These are phyloP conservation scores for Drosophila orena DNA, from an alignment of 1,140 invertebrate species.

Conservation along the genomic window DNA sequence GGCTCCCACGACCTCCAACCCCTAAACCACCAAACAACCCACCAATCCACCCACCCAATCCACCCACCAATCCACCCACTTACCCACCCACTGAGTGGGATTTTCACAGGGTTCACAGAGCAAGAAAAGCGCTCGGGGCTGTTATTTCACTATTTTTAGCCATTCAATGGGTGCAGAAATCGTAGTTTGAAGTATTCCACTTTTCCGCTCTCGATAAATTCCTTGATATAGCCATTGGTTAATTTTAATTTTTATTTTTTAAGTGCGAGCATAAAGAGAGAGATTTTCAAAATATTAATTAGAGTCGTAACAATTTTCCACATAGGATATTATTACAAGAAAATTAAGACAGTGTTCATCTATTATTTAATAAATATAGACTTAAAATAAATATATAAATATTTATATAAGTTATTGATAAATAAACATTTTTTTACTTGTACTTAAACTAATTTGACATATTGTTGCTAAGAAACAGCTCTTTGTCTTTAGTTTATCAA, in stretches of 20 bases:
- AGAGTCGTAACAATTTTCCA: no score
- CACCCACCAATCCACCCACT: neutral
- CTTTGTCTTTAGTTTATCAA: no score
- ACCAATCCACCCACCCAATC: neutral
- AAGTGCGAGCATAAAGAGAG: neutral
- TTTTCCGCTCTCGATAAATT: neutral
- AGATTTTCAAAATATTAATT: neutral
- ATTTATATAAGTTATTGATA: no score
- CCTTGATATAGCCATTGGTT: neutral
- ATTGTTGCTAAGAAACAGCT: no score
- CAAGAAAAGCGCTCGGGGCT: constrained; percentile 8
- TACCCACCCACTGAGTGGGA: constrained; percentile 2
- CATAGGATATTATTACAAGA: neutral
- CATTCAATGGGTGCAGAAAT: neutral
- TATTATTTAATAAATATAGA: no score
- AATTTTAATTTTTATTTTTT: no score
- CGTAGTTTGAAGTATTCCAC: neutral
- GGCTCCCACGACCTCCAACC: neutral
- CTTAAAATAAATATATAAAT: no score
- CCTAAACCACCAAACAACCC: neutral
- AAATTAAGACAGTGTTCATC: no score
- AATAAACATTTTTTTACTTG: no score
- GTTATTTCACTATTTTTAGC: constrained; percentile 13
- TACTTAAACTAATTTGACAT: no score
- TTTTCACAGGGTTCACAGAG: constrained; percentile 12